Evolutionary conservation across 92 coral and sea anemone genomes (phyloP), one percentile per base, ranked within the genome.

Genomic region (Isaurus tuberculatus): DNA sequence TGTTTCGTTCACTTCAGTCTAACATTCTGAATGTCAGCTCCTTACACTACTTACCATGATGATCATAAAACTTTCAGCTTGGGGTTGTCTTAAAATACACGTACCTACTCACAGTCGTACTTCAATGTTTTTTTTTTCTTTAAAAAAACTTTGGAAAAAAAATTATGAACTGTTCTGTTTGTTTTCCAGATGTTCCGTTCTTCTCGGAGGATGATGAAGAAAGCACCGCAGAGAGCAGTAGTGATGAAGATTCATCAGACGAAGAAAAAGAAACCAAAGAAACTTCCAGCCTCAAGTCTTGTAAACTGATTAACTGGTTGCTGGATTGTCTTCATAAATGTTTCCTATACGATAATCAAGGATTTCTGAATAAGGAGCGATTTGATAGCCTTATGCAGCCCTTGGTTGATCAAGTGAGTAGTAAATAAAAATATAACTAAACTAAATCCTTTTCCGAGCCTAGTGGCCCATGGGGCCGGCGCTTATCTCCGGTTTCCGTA

Each of bases 271-370:
- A 82, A 42, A 57, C 20, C 33, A 25, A 26, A 17, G 3, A 15
- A 22, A 40, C 49, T 3, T 16, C 69, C 25, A 23, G 16, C 26
- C 63, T 31, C 27, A 91, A 90, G 42, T 94, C 94, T 1, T 72
- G 88, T n/a, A 61, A 87, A 84, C 70, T 96, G 51, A 85, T 93
- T 6, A 78, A 74, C 69, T 90, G 83, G 85, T 31, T 94, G 37
- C 70, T 96, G 86, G 95, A 92, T 57, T 96, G 99, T 78, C 86
- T 96, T 23, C 90, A 94, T 80, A 96, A 96, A 37, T 96, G 98
- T 63, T 89, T 96, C 80, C 68, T 92, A 51, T 92, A 94, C 42
- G 95, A 95, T 72, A 92, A 91, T 23, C 95, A 94, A 34, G 97
- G 98, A 30, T 96, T 96, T 78, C 78, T 96, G 48, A 93, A 92